phyloP scores from a whole-genome alignment of 2,113 vertebrate species.

The Brachionichthys hirsutus region DNA sequence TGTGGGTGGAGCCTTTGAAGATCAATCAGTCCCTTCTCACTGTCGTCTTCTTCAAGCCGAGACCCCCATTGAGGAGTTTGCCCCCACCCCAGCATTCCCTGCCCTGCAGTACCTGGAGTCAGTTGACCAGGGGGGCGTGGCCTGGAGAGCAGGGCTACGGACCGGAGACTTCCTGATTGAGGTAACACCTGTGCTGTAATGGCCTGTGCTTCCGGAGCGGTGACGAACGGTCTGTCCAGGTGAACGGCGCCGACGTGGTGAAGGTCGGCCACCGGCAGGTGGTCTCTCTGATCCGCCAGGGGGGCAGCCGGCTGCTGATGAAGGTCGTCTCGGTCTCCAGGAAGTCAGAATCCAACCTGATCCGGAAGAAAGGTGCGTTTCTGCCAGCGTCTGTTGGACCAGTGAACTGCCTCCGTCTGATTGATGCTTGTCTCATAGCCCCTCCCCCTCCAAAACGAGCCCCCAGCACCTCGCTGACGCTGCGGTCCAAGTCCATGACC shows the following conservation, averaged over 20 bases:
- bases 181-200: constrained; percentile 44
- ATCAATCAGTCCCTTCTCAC: too few relatives aligned
- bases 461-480: constrained; percentile 93
- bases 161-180: constrained; percentile 84
- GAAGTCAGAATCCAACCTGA: constrained; percentile 88
- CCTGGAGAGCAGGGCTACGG: constrained; percentile 91
- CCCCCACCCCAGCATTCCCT: constrained; percentile 94
- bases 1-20: background rate
- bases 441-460: constrained; percentile 94
- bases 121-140: constrained; percentile 94
- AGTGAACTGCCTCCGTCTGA: background rate
- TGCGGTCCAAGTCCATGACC: constrained; percentile 98
- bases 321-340: constrained; percentile 96
- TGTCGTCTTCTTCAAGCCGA: constrained; percentile 77
- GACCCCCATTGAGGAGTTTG: constrained; percentile 98
- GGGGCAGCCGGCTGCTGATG: constrained; percentile 93
- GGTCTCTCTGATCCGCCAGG: constrained; percentile 93
- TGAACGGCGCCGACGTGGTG: constrained; percentile 94
- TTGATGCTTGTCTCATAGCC: constrained; percentile 73
- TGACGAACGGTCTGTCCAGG: constrained; percentile 68
- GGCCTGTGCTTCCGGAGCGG: too few relatives aligned
- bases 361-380: constrained; percentile 88
- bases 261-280: constrained; percentile 98
- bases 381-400: too few relatives aligned
- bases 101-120: constrained; percentile 97